Base-by-base conservation (phyloP, 2,888 invertebrate species). In the Polyommatus iphigenia region DNA sequence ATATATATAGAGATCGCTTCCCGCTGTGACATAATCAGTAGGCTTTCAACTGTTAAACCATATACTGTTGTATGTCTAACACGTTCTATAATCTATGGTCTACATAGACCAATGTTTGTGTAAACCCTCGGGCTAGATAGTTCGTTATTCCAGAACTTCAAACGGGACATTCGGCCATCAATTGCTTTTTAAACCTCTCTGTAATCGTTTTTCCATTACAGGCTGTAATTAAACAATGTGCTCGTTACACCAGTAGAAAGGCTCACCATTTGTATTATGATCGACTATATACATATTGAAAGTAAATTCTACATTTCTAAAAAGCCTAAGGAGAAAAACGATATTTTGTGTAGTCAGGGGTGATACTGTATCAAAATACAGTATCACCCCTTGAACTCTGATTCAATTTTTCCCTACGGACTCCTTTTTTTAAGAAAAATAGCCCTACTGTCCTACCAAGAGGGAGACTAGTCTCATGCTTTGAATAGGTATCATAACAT, bases 141-240 rank as follows among this genome's bases (percentile, higher is more conserved):
- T 62, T 62, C 24, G 62, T 62, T 62, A 62, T 62, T 62, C 62
- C 57, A 10, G 62, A 8, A 62, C 24, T 62, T 24, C 20, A 24
- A 62, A 62, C 62, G 24, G 7, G 10, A 1, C 62, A 7, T 10
- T 24, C 62, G 24, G 10, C 62, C 24, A 10, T 41, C 41, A 20
- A 72, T 72, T 41, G 71, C 71, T 41, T 72, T 72, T 41, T 72
- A 72, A 72, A 32, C 71, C 29, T 20, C 41, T 36, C 36, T 20
- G n/a, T 20, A 10, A 41, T n/a, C 10, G 32, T 72, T 62, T 62
- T 62, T 24, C 24, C 10, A 24, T 62, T 62, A 62, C 24, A 62
- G 10, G 10, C 62, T 24, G 20, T 62, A 62, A 62, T 62, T 10
- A 62, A 62, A 62, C 62, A 8, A 24, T 62, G 62, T 24, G 62